These are phyloP conservation scores for Cololabis saira DNA, from an alignment of 2,113 vertebrate species.

Conservation along the genomic window DNA sequence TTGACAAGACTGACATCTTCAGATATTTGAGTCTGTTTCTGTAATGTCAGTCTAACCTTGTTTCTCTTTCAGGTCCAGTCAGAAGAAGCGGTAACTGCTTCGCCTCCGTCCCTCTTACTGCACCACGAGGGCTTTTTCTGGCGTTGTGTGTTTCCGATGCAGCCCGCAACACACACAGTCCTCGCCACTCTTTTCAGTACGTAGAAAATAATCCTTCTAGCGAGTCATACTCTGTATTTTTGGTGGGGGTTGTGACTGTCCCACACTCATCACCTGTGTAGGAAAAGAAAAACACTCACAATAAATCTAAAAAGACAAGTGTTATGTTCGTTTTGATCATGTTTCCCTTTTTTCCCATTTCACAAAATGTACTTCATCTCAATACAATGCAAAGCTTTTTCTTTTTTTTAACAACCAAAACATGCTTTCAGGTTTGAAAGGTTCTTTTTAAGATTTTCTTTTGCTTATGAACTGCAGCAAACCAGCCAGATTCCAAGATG, in stretches of 20 bases:
- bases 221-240: background rate
- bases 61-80: slow-evolving; percentile 31
- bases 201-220: slow-evolving; percentile 42
- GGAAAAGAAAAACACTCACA: too few relatives aligned
- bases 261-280: background rate
- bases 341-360: too few relatives aligned
- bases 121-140: slow-evolving; percentile 92
- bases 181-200: slow-evolving; percentile 89
- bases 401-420: slow-evolving; percentile 17
- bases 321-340: too few relatives aligned
- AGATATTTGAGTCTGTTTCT: slow-evolving; percentile 17
- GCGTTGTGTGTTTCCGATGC: slow-evolving; percentile 84
- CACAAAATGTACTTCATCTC: too few relatives aligned
- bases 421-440: background rate
- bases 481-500: slow-evolving; percentile 85
- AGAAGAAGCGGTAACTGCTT: slow-evolving; percentile 2
- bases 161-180: slow-evolving; percentile 76
- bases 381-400: background rate
- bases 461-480: slow-evolving; percentile 71
- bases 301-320: too few relatives aligned
- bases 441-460: slow-evolving; percentile 8
- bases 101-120: slow-evolving; percentile 73
- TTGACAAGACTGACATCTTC: slow-evolving; percentile 39
- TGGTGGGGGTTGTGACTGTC: slow-evolving; percentile 11
- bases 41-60: slow-evolving; percentile 19